phyloP scores from a whole-genome alignment of 2,113 vertebrate genomes.

The Rhea pennata region DNA sequence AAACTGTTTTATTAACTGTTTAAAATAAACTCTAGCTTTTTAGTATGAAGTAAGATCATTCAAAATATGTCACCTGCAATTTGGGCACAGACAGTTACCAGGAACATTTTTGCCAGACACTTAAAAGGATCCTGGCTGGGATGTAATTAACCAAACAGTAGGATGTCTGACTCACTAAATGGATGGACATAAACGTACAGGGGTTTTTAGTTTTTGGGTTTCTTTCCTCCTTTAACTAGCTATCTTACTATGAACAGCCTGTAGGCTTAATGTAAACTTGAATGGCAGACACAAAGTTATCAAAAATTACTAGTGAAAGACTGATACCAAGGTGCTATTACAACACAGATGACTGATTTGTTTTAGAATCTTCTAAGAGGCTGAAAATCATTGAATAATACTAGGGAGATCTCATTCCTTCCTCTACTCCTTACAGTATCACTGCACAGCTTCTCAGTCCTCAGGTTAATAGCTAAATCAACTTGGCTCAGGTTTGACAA shows the following conservation, averaged over 20 bases:
- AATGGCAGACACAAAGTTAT: not conserved
- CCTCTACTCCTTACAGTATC: not conserved
- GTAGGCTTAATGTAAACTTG: fast-evolving
- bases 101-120: not conserved
- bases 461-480: not conserved
- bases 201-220: too few relatives aligned
- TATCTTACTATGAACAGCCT: not conserved
- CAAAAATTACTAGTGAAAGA: not conserved
- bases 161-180: not conserved
- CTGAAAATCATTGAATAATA: not conserved
- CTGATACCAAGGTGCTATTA: not conserved
- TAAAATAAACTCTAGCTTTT: not conserved
- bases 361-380: not conserved
- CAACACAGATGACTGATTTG: not conserved
- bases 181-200: not conserved
- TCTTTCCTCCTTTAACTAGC: not conserved
- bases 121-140: not conserved
- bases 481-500: not conserved
- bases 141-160: not conserved
- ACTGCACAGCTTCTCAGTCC: not conserved
- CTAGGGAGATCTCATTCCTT: not conserved
- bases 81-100: not conserved
- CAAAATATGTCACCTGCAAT: not conserved
- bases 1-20: not conserved
- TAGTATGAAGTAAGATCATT: not conserved